A percentile compares a stretch with the other conserved stretches of the same genome.
phyloP scores from a whole-genome alignment of 2,113 vertebrate genomes.

The Mormoops blainvillei region DNA sequence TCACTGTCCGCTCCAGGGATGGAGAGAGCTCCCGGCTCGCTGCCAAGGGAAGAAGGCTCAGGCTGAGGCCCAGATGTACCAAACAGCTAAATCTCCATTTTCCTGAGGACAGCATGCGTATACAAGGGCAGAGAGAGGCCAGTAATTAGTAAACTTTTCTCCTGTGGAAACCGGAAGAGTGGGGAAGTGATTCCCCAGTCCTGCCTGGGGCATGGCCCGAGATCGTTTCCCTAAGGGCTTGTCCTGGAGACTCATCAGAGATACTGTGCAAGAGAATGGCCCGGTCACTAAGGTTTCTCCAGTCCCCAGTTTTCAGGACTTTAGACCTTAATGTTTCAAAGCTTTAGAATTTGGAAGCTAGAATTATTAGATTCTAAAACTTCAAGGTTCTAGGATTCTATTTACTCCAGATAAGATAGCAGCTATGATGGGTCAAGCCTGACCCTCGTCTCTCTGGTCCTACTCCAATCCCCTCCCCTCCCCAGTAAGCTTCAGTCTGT shows the following conservation, averaged over 20 bases:
- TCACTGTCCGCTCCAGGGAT: neutral
- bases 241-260: neutral
- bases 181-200: neutral
- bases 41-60: neutral
- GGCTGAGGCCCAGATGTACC: neutral
- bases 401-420: neutral
- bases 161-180: neutral
- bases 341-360: neutral
- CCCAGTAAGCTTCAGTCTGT: neutral
- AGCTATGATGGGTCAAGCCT: neutral
- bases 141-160: neutral
- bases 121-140: neutral
- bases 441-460: neutral
- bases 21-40: neutral
- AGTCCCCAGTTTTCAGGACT: neutral
- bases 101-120: neutral
- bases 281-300: neutral
- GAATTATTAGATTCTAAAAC: neutral
- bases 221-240: neutral
- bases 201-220: accelerated
- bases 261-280: neutral
- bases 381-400: neutral
- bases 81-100: neutral
- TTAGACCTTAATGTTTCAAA: neutral
- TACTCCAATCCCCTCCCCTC: neutral